Percentiles rank a stretch among this genome's conserved stretches.
Conservation (phyloP, 2,113 vertebrate genomes). For the Opisthocomus hoazin region DNA sequence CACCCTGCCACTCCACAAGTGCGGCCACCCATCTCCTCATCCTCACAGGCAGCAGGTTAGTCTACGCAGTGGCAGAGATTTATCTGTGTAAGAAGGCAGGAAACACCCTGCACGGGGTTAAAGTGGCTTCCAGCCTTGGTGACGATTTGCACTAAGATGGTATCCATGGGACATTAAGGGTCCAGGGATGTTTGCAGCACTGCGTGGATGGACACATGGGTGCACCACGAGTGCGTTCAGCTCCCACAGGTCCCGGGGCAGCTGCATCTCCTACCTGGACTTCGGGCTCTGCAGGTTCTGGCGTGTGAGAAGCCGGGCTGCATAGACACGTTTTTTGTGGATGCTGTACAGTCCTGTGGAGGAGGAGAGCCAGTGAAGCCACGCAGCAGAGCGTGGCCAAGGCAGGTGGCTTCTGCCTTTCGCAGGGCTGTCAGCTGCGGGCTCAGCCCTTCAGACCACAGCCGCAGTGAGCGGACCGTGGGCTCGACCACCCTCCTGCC, state of each 20-base stretch:
- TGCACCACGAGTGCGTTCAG: fast-evolving
- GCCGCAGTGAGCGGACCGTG: fast-evolving
- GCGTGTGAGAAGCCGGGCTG: slow-evolving; percentile 85
- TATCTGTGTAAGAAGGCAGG: fast-evolving
- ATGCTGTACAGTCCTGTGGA: slow-evolving; percentile 83
- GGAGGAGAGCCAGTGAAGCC: background rate
- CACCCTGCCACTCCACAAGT: background rate
- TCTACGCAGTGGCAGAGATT: no score
- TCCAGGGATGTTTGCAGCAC: background rate
- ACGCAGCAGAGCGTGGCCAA: fast-evolving
- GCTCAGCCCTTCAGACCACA: background rate
- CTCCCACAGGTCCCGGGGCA: background rate
- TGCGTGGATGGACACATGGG: fast-evolving
- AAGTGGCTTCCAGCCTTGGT: background rate
- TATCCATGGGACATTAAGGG: fast-evolving
- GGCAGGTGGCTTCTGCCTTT: background rate
- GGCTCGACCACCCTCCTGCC: background rate
- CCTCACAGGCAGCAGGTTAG: background rate
- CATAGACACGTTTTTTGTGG: slow-evolving; percentile 90
- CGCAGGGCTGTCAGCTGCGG: background rate
- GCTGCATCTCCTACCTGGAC: slow-evolving; percentile 80
- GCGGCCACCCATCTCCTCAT: background rate
- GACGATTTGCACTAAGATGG: background rate
- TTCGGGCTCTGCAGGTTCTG: slow-evolving; percentile 92
- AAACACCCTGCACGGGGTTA: background rate